Evolutionary conservation across 2,888 invertebrate species (phyloP), one percentile per base, ranked within the genome.

Genomic region (Tanypteryx hageni): DNA sequence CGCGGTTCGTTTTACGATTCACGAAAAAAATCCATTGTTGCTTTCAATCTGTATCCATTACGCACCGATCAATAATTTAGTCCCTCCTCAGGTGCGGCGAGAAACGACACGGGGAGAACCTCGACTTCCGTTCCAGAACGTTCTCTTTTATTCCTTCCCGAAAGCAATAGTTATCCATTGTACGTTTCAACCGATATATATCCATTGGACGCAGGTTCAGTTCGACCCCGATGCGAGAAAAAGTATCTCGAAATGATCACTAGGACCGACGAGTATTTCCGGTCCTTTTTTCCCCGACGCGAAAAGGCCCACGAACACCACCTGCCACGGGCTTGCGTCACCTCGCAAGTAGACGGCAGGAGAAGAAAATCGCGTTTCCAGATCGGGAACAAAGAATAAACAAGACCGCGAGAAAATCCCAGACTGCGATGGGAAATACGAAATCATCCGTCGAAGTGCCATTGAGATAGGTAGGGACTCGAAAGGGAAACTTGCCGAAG

Each of bases 201-300:
- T 13, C 22, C 13, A 76, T 76, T 22, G 22, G 27, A 76, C 27
- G 76, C 27, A 76, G 76, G 76, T 76, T 14, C 76, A 2, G 10
- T 14, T 68, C 68, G 68, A 68, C 68, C 68, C 68, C 7, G 22
- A 68, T 76, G 76, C 27, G 76, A 76, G 76, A 76, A 22, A 76
- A 76, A 22, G 76, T 76, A 76, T 76, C 76, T 76, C 76, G 27
- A 76, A 7, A 27, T 27, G 76, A 76, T 76, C 76, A 27, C 76
- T 18, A 68, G 68, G n/a, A 68, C 68, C 76, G 76, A 76, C 76
- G 27, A 76, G 76, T 76, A 76, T 76, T 76, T 76, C 76, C 76
- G 76, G 76, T 76, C 76, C 76, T 76, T 76, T 76, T 16, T 76
- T 76, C 27, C 22, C 13, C 76, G 76, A 27, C 27, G 76, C 76